Base-by-base conservation (phyloP, 1,140 invertebrate species). In the Periplaneta americana region DNA sequence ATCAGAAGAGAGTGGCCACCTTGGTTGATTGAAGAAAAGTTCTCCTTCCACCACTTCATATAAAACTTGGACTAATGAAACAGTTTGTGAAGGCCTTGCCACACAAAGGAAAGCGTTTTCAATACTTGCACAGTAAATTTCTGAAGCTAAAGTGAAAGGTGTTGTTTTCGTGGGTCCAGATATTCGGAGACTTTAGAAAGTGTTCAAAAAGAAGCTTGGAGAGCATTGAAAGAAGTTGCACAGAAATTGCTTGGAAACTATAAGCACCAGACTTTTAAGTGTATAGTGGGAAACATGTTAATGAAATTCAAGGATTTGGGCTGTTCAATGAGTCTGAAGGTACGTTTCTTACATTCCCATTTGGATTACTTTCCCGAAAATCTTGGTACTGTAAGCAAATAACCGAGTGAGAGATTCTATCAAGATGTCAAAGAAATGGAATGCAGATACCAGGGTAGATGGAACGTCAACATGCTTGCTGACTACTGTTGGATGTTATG, bases 61-160 rank as follows among this genome's bases (percentile, higher is more conserved):
- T 88, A n/a, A 88, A 88, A 77, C 84, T 88, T 75, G 84, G 85
- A 6, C 35, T 87, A 13, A 82, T 83, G 86, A 79, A 87, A n/a
- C n/a, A 86, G 82, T 87, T 87, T 84, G 84, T 86, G 11, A 86
- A 86, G 81, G 84, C 84, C 74, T 79, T 88, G 33, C 74, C 86
- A 66, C 84, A 85, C 84, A 81, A 87, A 82, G 85, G 84, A 28
- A 75, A 81, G 77, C 84, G 85, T 84, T 86, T 87, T 77, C 75
- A 80, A 83, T 84, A 86, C 81, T 78, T 87, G 66, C 84, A 79
- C 84, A 75, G 82, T 48, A 85, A 86, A 82, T 87, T 86, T 82
- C 84, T 84, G 84, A 85, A 80, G 84, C 84, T 31, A 86, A 87
- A 82, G 80, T 86, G 78, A 86, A 87, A 82, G 80, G 85, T 80